A percentile compares a stretch with the other conserved stretches of the same genome.
These are phyloP conservation scores for Tenthredo amoena DNA, from an alignment of 2,888 invertebrate genomes.

Conservation along the genomic window DNA sequence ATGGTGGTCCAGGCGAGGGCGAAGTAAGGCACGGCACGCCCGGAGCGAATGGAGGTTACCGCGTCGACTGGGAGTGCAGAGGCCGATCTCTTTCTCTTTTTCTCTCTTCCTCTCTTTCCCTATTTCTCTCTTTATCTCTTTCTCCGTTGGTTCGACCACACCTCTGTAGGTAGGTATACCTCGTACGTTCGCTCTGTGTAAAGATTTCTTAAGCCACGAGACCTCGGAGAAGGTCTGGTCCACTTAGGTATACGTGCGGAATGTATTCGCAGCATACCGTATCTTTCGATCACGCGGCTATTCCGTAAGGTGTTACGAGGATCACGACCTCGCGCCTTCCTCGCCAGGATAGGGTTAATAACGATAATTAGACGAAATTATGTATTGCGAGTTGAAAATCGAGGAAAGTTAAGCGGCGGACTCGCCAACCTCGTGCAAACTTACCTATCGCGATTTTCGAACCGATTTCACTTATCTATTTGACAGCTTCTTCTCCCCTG, in stretches of 20 bases:
- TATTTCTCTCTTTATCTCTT: neutral
- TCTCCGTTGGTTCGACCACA: slow-evolving; percentile 32
- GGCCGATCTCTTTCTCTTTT: slow-evolving; percentile 32
- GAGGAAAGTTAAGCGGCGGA: neutral
- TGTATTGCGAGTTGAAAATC: neutral
- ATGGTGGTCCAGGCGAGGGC: slow-evolving; percentile 50
- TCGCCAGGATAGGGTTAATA: slow-evolving; percentile 2
- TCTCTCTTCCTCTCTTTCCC: neutral
- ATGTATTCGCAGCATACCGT: slow-evolving; percentile 33
- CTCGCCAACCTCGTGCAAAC: neutral
- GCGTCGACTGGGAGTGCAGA: slow-evolving; percentile 54
- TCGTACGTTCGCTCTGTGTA: neutral
- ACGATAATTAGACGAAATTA: slow-evolving; percentile 27
- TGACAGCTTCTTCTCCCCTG: neutral
- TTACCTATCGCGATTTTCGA: neutral
- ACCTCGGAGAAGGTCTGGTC: slow-evolving; percentile 32
- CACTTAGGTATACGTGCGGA: slow-evolving; percentile 24
- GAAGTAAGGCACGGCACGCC: slow-evolving; percentile 63
- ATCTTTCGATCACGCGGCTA: neutral
- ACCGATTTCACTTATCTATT: slow-evolving; percentile 36
- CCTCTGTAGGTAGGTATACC: slow-evolving; percentile 19
- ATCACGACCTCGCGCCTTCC: slow-evolving; percentile 28
- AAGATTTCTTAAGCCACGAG: slow-evolving; percentile 3
- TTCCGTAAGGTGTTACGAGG: slow-evolving; percentile 13
- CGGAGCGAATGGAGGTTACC: slow-evolving; percentile 66